A percentile compares a stretch with the other conserved stretches of the same genome.
Evolutionary conservation across 1,140 invertebrate species (phyloP).

Genomic region (Aphelinus atriplicis): DNA sequence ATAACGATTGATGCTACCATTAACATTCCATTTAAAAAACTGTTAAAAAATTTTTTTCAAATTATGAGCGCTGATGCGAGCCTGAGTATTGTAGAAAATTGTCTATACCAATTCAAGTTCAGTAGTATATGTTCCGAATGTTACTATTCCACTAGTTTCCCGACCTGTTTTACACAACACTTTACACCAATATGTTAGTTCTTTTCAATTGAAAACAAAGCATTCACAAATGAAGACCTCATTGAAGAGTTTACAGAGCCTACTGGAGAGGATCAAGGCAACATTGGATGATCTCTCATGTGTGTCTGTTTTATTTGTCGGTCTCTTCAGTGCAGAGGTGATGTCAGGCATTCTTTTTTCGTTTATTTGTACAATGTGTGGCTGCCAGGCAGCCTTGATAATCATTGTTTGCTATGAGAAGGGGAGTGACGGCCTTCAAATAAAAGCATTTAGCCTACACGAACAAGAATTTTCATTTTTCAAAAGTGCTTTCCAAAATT

Average conservation of each 20-base stretch:
- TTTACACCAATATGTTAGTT: no score
- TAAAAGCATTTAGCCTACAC: constrained; percentile 1
- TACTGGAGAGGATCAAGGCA: constrained; percentile 7
- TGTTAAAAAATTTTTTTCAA: no score
- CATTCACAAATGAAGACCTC: not conserved
- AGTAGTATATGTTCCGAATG: no score
- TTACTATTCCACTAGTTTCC: no score
- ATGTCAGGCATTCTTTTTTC: constrained; percentile 5
- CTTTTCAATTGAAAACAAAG: not conserved
- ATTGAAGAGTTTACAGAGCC: not conserved
- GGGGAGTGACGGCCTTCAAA: constrained; percentile 14
- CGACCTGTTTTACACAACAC: no score
- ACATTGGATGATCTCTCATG: not conserved
- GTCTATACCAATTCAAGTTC: no score
- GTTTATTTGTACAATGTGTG: not conserved
- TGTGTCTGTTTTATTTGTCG: not conserved
- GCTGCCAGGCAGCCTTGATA: constrained; percentile 7
- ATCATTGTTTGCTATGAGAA: constrained; percentile 27
- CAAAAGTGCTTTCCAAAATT: no score
- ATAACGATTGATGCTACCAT: no score
- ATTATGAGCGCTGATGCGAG: no score
- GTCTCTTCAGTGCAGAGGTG: not conserved
- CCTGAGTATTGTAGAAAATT: no score
- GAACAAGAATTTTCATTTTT: constrained; percentile 1
- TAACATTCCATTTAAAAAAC: no score